phyloP scores from a whole-genome alignment of 2,888 invertebrate genomes.

The Ichneumoninae sp. region DNA sequence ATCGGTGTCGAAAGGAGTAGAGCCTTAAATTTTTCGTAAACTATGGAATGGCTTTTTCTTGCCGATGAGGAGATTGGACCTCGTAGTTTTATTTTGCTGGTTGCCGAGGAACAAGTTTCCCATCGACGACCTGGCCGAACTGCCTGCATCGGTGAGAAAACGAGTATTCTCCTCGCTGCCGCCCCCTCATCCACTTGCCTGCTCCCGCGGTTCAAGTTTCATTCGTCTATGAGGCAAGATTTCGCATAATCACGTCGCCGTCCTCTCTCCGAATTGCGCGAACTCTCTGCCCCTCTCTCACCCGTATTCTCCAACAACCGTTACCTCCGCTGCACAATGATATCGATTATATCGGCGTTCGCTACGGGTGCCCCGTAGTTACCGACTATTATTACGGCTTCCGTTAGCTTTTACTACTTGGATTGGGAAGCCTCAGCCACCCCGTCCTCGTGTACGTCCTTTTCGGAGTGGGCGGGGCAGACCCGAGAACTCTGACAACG shows the following conservation, averaged over 20 bases:
- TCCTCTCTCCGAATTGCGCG: background rate
- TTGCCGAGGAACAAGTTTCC: background rate
- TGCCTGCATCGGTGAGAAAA: background rate
- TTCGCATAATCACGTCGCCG: background rate
- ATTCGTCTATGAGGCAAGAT: conserved; percentile 13
- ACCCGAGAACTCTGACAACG: background rate
- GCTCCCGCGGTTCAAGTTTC: conserved; percentile 12
- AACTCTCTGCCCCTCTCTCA: background rate
- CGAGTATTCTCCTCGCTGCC: background rate
- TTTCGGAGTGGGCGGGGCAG: background rate
- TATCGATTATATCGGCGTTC: conserved; percentile 30
- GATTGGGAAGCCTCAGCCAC: background rate
- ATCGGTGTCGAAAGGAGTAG: background rate
- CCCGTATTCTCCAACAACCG: background rate
- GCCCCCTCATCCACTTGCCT: background rate
- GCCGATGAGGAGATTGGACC: background rate
- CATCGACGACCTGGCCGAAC: background rate
- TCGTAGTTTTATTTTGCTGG: background rate
- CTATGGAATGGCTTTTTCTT: background rate
- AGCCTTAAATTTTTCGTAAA: background rate
- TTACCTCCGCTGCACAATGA: background rate
- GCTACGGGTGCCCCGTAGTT: conserved; percentile 2
- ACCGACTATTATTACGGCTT: conserved; percentile 22
- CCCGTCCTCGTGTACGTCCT: background rate
- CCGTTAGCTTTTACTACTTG: conserved; percentile 25